phyloP scores from a whole-genome alignment of 2,113 vertebrate species.

The Notothenia coriiceps region DNA sequence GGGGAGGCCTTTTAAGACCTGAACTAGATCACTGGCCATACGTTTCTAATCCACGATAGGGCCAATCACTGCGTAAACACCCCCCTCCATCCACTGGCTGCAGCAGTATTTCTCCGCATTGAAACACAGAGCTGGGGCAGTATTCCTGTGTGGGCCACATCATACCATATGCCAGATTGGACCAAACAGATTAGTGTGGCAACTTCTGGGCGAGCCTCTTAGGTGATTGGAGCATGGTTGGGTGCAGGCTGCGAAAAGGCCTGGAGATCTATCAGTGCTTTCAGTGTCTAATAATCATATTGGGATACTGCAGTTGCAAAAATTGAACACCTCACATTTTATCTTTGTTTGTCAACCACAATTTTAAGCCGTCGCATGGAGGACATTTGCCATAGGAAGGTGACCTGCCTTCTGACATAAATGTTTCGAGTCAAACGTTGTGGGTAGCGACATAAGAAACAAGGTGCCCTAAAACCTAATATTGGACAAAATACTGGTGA shows the following conservation, averaged over 20 bases:
- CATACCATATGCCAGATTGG: conserved; percentile 68
- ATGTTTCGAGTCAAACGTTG: neutral
- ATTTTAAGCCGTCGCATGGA: neutral
- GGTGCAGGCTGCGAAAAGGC: conserved; percentile 33
- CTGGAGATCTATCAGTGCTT: conserved; percentile 49
- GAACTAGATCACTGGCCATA: conserved; percentile 70
- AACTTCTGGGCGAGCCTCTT: conserved; percentile 51
- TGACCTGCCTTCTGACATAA: too few species aligned
- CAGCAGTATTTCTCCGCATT: conserved; percentile 28
- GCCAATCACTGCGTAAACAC: conserved; percentile 52
- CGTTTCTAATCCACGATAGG: conserved; percentile 70
- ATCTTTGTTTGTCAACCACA: neutral
- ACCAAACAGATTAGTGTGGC: conserved; percentile 67
- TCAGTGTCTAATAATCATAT: conserved; percentile 43
- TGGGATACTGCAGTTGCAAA: neutral
- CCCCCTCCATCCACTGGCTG: conserved; percentile 1
- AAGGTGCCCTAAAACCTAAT: neutral
- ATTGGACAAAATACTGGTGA: neutral
- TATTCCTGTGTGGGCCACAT: conserved; percentile 19
- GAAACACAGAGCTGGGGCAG: conserved; percentile 24
- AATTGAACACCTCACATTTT: conserved; percentile 19
- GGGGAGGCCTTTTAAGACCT: conserved; percentile 59
- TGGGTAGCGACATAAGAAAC: neutral
- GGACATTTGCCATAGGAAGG: neutral
- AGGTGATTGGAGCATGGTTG: conserved; percentile 58